Base-by-base conservation (phyloP, 2,888 invertebrate species). In the Ochropacha duplaris region DNA sequence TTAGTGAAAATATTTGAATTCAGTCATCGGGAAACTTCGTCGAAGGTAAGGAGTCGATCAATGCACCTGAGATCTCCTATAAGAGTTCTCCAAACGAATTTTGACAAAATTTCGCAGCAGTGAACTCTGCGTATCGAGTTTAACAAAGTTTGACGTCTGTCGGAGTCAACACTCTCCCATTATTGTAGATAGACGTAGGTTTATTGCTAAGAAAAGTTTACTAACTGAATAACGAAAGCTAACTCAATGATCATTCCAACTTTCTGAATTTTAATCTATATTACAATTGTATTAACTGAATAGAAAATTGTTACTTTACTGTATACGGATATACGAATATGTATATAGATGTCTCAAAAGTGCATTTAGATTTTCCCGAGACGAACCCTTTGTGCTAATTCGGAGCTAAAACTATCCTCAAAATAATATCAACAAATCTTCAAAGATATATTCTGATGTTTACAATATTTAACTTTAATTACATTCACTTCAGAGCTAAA, bases 1-100 rank as follows among this genome's bases (percentile, higher is more conserved):
- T 86, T 79, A 82, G 81, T 75, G 78, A 81, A 87, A 87, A 87
- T 87, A 85, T 88, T 88, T 81, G 84, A 83, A 87, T 85, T 76
- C 79, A 78, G 79, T 81, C 79, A 81, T 79, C 77, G 79, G 72
- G 61, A 72, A 81, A 79, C 72, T 79, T 81, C 69, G 66, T 68
- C 64, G 74, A 69, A 71, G 59, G 64, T 62, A 68, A 67, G 59
- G 66, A 65, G 66, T 72, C 78, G 77, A 81, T 79, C 81, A 77
- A 79, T 80, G 79, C 79, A 81, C 76, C 78, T 81, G 78, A 72
- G 69, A 65, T 71, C 65, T 55, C 56, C 58, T 61, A 57, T 69
- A 63, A 75, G 75, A 74, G 74, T 75, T 75, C 71, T 78, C 51
- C 60, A 74, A 52, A 72, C 63, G 69, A 77, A 74, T 78, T 78